Evolutionary conservation across 2,797 vertebrate species (phyloP).

Genomic region (Sebastes dallii): DNA sequence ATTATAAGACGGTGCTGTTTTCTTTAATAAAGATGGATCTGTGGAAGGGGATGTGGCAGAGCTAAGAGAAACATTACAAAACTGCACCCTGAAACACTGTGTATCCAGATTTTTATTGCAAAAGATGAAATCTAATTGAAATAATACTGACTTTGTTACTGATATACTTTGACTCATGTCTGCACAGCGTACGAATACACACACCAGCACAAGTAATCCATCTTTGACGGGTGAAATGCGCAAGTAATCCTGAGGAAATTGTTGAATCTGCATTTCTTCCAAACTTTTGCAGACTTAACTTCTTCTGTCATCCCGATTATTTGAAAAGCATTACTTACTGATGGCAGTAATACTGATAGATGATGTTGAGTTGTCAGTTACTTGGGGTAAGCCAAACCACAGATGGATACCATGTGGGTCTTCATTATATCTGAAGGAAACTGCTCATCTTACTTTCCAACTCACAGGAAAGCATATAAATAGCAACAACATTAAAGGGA

Average conservation of each 20-base stretch:
- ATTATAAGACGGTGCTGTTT: constrained; percentile 18
- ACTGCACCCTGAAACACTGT: not conserved
- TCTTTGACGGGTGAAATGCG: constrained; percentile 39
- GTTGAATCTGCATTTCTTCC: constrained; percentile 38
- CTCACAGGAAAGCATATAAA: too few species aligned
- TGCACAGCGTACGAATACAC: constrained; percentile 6
- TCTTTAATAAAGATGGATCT: constrained; percentile 45
- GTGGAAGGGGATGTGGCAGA: not conserved
- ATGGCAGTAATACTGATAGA: constrained; percentile 56
- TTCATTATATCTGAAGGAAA: constrained; percentile 19
- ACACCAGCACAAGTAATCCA: constrained; percentile 19
- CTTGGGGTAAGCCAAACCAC: constrained; percentile 28
- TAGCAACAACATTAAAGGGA: too few species aligned
- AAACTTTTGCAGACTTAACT: constrained; percentile 34
- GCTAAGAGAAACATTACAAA: not conserved
- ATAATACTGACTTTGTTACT: constrained; percentile 20
- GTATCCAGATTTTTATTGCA: not conserved
- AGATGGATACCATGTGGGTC: constrained; percentile 39
- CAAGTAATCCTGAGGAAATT: constrained; percentile 14
- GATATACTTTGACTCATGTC: constrained; percentile 14
- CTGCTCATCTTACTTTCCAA: constrained; percentile 18
- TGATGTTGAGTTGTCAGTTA: constrained; percentile 44
- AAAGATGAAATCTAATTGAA: constrained; percentile 27
- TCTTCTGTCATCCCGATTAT: constrained; percentile 38
- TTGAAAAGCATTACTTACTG: constrained; percentile 48